Conservation (phyloP, 2,888 invertebrate species). For the Philaethria dido region DNA sequence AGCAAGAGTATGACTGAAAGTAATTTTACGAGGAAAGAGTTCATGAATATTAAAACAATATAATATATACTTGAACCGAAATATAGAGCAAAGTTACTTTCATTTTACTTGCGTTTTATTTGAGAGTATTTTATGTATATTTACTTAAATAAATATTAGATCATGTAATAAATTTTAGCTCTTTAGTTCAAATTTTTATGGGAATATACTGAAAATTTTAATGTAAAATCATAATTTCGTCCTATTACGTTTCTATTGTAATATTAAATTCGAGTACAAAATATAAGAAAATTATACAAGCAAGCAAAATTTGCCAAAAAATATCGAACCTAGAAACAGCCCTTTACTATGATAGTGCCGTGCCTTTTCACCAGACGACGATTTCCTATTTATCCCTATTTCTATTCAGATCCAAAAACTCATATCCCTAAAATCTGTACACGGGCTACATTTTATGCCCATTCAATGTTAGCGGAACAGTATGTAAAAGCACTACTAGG, state of each 20-base stretch:
- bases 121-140: background rate
- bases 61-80: background rate
- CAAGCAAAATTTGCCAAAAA: background rate
- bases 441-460: constrained; percentile 12
- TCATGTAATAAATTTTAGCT: background rate
- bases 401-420: constrained; percentile 19
- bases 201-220: background rate
- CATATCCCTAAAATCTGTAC: constrained; percentile 17
- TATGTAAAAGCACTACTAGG: constrained; percentile 2
- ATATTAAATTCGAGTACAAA: background rate
- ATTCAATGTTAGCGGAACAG: constrained; percentile 9
- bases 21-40: constrained; percentile 10
- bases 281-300: background rate
- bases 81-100: background rate
- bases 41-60: constrained; percentile 23
- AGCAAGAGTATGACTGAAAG: constrained; percentile 3
- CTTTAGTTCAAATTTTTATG: background rate
- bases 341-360: background rate
- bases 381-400: constrained; percentile 2
- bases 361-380: background rate
- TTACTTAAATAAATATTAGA: constrained; percentile 3
- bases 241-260: background rate
- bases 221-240: background rate
- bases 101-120: constrained; percentile 11
- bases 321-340: background rate